Conservation (phyloP, 2,888 invertebrate species). For the Pyrgus malvae region DNA sequence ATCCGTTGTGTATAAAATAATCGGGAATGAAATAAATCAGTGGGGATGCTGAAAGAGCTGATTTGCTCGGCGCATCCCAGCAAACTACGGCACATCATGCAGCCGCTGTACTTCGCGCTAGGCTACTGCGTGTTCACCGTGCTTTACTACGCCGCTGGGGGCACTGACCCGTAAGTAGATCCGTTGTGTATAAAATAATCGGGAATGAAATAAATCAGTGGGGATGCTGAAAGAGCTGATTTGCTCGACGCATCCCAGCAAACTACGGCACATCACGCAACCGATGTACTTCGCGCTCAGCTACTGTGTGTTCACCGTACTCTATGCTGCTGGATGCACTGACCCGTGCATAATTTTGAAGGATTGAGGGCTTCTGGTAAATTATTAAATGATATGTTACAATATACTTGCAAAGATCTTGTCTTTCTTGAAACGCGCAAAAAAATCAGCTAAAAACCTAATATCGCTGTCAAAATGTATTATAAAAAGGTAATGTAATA, state of each 20-base stretch:
- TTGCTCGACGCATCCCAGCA: constrained; percentile 87
- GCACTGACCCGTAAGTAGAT: constrained; percentile 86
- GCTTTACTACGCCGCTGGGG: constrained; percentile 87
- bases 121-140: constrained; percentile 87
- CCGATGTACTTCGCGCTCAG: constrained; percentile 85
- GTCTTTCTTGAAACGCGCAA: too few species aligned
- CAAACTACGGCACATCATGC: constrained; percentile 82
- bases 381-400: too few species aligned
- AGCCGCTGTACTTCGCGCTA: constrained; percentile 86
- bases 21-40: too few species aligned
- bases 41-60: constrained; percentile 88
- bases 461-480: too few species aligned
- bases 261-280: constrained; percentile 83
- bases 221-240: constrained; percentile 88
- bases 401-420: too few species aligned
- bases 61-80: constrained; percentile 87
- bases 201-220: too few species aligned
- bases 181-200: too few species aligned
- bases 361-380: too few species aligned
- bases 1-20: too few species aligned
- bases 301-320: constrained; percentile 86
- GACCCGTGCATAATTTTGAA: too few species aligned
- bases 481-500: too few species aligned
- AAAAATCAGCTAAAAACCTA: too few species aligned
- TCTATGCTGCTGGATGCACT: constrained; percentile 87